These are phyloP conservation scores for Macroglossus sobrinus DNA, from an alignment of 2,113 vertebrate species.

Conservation along the genomic window DNA sequence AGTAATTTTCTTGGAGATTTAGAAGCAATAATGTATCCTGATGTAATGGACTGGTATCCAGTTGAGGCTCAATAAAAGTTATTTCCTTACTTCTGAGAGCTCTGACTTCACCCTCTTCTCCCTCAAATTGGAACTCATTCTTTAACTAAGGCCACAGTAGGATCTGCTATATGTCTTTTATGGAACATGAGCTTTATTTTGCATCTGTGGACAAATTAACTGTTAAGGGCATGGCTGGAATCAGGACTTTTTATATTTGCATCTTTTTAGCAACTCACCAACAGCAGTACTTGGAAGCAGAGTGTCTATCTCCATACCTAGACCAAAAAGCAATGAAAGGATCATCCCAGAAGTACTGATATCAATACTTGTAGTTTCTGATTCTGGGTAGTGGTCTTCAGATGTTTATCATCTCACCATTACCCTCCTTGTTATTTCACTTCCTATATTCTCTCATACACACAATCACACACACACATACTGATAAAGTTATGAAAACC, in stretches of 20 bases:
- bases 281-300: background rate
- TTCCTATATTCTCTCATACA: background rate
- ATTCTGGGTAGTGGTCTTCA: background rate
- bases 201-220: background rate
- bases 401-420: background rate
- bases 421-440: background rate
- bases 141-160: background rate
- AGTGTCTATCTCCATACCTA: background rate
- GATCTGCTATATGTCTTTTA: background rate
- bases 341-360: background rate
- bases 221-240: background rate
- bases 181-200: background rate
- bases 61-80: background rate
- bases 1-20: constrained; percentile 33
- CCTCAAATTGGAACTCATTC: background rate
- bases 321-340: background rate
- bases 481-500: background rate
- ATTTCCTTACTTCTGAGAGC: constrained; percentile 32
- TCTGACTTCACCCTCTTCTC: background rate
- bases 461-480: background rate
- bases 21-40: background rate
- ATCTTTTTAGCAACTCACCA: background rate
- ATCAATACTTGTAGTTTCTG: background rate
- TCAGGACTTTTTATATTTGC: background rate
- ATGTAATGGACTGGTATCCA: constrained; percentile 3